Evolutionary conservation across 1,140 invertebrate genomes (phyloP).

Genomic region (Drosophila nasuta): DNA sequence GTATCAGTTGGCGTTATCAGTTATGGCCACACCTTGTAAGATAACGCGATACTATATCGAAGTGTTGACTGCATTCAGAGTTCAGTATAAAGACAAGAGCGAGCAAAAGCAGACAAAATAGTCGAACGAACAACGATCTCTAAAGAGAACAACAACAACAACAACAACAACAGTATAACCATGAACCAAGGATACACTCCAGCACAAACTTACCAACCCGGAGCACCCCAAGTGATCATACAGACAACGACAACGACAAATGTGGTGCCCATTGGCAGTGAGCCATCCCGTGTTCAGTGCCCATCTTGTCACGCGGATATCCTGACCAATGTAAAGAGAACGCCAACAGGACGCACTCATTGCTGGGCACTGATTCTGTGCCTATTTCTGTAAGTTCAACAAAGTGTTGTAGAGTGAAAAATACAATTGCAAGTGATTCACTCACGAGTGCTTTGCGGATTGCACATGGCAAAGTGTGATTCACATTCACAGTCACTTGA

Average conservation of each 20-base stretch:
- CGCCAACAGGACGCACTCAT: conserved; percentile 87
- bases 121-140: conserved; percentile 3
- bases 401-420: background rate
- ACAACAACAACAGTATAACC: background rate
- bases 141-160: background rate
- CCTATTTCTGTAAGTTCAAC: conserved; percentile 85
- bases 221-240: conserved; percentile 83
- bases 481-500: conserved; percentile 3
- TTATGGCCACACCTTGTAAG: conserved; percentile 11
- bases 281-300: conserved; percentile 85
- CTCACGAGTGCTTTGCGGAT: background rate
- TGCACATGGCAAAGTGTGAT: conserved; percentile 3
- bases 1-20: conserved; percentile 19
- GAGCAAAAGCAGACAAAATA: background rate
- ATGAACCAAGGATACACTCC: conserved; percentile 54
- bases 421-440: background rate
- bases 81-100: conserved; percentile 9
- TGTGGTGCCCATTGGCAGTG: conserved; percentile 82
- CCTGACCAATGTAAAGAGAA: conserved; percentile 85
- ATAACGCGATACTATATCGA: conserved; percentile 28
- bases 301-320: conserved; percentile 86
- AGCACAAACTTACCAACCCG: conserved; percentile 50
- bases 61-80: background rate
- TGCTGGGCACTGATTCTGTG: conserved; percentile 87
- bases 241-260: conserved; percentile 60